Conservation (phyloP, 2,113 vertebrate genomes). For the Ameiurus melas region DNA sequence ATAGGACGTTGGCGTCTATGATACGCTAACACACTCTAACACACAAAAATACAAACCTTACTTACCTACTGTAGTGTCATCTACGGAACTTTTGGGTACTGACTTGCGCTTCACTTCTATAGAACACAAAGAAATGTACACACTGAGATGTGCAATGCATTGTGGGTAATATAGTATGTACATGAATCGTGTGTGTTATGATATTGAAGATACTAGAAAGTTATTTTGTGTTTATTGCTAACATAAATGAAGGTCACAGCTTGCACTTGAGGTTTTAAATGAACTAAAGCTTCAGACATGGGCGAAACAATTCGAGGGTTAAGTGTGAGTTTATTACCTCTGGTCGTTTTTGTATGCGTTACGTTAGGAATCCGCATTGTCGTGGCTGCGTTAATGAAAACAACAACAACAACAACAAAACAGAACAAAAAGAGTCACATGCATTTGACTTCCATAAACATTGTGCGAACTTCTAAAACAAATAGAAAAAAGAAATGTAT, state of each 20-base stretch:
- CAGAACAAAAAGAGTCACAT: background rate
- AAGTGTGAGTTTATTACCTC: slow-evolving; percentile 3
- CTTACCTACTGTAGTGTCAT: background rate
- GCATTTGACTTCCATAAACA: background rate
- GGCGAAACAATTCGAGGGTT: background rate
- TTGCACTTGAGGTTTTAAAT: background rate
- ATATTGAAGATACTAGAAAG: background rate
- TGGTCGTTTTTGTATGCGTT: background rate
- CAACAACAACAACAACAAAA: background rate
- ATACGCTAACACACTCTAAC: background rate
- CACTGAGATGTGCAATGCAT: background rate
- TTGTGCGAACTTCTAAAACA: background rate
- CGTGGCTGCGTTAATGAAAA: background rate
- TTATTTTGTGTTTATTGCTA: background rate
- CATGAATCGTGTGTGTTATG: background rate
- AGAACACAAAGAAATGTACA: background rate
- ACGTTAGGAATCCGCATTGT: background rate
- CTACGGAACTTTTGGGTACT: background rate
- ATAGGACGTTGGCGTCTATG: background rate
- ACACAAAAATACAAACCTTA: background rate
- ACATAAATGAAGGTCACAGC: background rate
- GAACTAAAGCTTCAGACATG: background rate
- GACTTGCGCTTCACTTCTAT: background rate
- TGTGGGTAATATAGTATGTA: background rate
- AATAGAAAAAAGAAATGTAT: background rate